phyloP scores from a whole-genome alignment of 2,888 invertebrate genomes.

The Adelognathus sp. region DNA sequence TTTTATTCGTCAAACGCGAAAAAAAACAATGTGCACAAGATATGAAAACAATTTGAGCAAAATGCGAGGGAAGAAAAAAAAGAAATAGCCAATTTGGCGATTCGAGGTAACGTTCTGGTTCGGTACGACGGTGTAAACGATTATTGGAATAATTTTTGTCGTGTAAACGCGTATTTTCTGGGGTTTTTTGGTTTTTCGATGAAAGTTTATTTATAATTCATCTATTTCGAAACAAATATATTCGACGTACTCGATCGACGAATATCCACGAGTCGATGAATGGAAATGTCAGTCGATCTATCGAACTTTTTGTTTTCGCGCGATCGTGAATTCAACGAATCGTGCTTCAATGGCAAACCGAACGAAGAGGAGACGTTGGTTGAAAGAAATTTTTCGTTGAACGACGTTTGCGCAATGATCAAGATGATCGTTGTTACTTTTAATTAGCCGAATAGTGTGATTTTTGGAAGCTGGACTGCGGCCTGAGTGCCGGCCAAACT shows the following conservation, averaged over 20 bases:
- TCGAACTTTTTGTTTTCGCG: too few relatives aligned
- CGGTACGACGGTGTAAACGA: slow-evolving; percentile 43
- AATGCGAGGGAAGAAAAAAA: background rate
- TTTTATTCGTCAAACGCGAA: background rate
- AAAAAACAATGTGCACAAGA: background rate
- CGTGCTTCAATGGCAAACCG: too few relatives aligned
- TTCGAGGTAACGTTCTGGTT: slow-evolving; percentile 51
- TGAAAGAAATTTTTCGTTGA: background rate
- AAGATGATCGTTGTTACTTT: slow-evolving; percentile 1
- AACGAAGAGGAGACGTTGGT: too few relatives aligned
- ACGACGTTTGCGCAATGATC: background rate
- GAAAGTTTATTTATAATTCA: slow-evolving; percentile 17
- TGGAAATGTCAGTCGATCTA: too few relatives aligned
- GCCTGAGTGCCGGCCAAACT: slow-evolving; percentile 54
- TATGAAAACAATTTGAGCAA: background rate
- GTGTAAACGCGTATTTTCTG: slow-evolving; percentile 7
- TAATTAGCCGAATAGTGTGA: slow-evolving; percentile 1
- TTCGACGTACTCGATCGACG: too few relatives aligned
- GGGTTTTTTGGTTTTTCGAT: background rate
- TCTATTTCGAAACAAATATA: too few relatives aligned
- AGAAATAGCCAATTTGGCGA: slow-evolving; percentile 3
- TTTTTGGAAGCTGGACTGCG: slow-evolving; percentile 4
- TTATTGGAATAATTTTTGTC: slow-evolving; percentile 10
- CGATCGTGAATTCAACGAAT: too few relatives aligned
- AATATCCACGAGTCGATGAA: too few relatives aligned